phyloP scores from a whole-genome alignment of 2,888 invertebrate species.

The Drosophila hawaiiensis region DNA sequence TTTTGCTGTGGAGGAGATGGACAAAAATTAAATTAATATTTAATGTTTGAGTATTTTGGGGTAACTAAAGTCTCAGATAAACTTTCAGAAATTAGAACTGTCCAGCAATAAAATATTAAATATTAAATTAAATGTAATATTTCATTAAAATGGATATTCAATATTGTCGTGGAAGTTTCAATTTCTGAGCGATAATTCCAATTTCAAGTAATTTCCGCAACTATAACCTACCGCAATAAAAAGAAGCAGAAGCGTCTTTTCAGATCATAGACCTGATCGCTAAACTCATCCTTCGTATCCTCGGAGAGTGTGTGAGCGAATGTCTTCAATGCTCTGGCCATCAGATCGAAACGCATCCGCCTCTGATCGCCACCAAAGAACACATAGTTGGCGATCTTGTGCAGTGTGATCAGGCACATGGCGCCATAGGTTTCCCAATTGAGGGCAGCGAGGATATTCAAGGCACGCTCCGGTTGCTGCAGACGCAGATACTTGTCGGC shows the following conservation, averaged over 20 bases:
- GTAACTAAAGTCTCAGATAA: background rate
- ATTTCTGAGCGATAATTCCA: background rate
- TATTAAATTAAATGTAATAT: no score
- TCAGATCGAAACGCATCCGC: constrained; percentile 85
- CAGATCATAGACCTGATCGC: constrained; percentile 91
- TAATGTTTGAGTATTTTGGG: background rate
- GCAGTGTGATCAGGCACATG: constrained; percentile 90
- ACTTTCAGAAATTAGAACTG: background rate
- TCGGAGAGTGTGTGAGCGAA: constrained; percentile 90
- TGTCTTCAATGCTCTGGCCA: constrained; percentile 92
- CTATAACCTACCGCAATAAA: constrained; percentile 88
- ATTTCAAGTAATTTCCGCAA: background rate
- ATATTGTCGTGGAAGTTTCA: background rate
- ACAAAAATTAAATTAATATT: background rate
- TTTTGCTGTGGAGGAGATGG: constrained; percentile 86
- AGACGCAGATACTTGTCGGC: constrained; percentile 88
- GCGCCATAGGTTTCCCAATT: constrained; percentile 93
- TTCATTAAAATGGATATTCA: background rate
- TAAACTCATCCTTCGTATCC: constrained; percentile 90
- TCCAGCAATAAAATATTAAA: background rate
- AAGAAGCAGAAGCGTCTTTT: constrained; percentile 95
- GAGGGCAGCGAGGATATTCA: constrained; percentile 88
- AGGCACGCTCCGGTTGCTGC: constrained; percentile 89
- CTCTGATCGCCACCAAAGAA: constrained; percentile 83
- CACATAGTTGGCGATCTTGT: constrained; percentile 89